Base-by-base conservation (phyloP, 2,888 invertebrate species). In the Mamestra brassicae region DNA sequence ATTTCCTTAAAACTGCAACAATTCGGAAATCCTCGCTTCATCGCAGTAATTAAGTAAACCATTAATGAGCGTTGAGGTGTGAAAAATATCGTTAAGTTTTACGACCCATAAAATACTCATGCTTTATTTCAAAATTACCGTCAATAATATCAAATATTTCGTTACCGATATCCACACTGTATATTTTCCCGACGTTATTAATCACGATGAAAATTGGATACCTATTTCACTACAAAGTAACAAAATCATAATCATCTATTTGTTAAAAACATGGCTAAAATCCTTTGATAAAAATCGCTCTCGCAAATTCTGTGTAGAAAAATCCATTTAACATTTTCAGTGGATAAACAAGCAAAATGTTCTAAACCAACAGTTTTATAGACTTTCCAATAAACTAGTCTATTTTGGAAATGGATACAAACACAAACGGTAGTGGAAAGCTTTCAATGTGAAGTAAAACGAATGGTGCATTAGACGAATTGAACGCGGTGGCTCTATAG, bases 401-500 rank as follows among this genome's bases (percentile, higher is more conserved):
- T 75, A 75, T 79, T 76, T 77, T 61, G 71, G 38, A 71, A 83
- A 80, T 81, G 58, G 65, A 68, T 63, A 78, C 63, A 67, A 79
- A 68, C 71, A 76, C 58, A 42, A 69, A 62, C 71, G 54, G 34
- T 69, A 74, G 66, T 70, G 57, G 47, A 71, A 69, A 74, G 60
- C 83, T 83, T 72, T 78, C 71, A 76, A 69, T 74, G 63, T 52
- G 65, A 62, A 75, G 71, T 74, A 64, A 80, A 80, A 84, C 80
- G 79, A 76, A 73, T 76, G 38, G 74, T 83, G 81, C 87, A 86
- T 81, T 87, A 85, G 78, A 78, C 61, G 76, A 85, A 86, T 87
- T 86, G 80, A 76, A 78, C 74, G 73, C 69, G 73, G 66, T 72
- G 38, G 67, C n/a, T 45, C 65, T 38, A 71, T 79, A 73, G 71